Conservation (phyloP, 2,113 vertebrate species). For the Thalassarche chlororhynchos region DNA sequence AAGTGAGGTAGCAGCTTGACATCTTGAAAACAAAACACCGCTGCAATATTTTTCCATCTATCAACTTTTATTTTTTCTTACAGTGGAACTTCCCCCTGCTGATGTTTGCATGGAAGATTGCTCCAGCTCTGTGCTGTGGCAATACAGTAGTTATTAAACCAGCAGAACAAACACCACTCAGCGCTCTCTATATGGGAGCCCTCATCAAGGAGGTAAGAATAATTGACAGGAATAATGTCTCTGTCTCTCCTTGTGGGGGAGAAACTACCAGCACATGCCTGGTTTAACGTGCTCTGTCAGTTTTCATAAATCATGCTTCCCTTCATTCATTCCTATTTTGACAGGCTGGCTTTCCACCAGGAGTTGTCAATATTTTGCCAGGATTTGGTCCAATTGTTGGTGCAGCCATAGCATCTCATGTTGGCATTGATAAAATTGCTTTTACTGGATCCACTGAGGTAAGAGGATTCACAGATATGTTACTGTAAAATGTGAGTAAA, state of each 20-base stretch:
- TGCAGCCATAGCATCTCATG: constrained; percentile 91
- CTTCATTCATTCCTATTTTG: constrained; percentile 80
- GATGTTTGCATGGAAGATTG: constrained; percentile 99
- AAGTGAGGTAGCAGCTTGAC: constrained; percentile 66
- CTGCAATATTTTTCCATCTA: constrained; percentile 56
- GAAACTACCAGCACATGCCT: background rate
- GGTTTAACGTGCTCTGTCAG: constrained; percentile 64
- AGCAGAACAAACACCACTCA: constrained; percentile 96
- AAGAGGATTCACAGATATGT: constrained; percentile 45
- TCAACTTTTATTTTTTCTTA: constrained; percentile 60
- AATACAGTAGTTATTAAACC: constrained; percentile 97
- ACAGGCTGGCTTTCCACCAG: constrained; percentile 98
- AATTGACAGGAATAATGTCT: background rate
- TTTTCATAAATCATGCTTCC: constrained; percentile 77
- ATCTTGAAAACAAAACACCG: constrained; percentile 64
- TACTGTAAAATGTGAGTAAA: background rate
- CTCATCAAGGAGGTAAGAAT: constrained; percentile 94
- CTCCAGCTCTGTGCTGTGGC: constrained; percentile 93
- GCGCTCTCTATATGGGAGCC: constrained; percentile 92
- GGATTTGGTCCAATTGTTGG: constrained; percentile 95
- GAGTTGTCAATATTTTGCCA: constrained; percentile 99
- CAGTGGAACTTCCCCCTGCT: constrained; percentile 99
- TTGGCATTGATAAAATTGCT: constrained; percentile 98
- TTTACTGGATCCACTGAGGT: constrained; percentile 98
- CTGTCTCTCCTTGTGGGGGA: background rate